phyloP scores from a whole-genome alignment of 1,140 invertebrate genomes.

The Pseudomyrmex gracilis region DNA sequence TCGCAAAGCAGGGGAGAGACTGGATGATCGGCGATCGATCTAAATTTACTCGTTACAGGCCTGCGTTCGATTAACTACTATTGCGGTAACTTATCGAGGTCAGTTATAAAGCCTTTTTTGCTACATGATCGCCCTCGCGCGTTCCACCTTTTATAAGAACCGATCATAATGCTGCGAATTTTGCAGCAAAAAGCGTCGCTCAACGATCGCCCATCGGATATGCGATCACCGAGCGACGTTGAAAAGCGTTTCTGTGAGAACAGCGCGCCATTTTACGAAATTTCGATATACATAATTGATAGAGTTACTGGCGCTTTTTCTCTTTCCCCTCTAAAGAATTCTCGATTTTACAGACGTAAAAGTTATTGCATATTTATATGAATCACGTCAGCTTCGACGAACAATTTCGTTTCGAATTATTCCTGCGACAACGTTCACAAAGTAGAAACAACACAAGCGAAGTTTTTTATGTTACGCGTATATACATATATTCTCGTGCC shows the following conservation, averaged over 20 bases:
- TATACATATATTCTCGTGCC: constrained; percentile 7
- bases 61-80: constrained; percentile 50
- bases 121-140: constrained; percentile 15
- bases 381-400: constrained; percentile 36
- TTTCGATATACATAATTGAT: background rate
- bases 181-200: constrained; percentile 24
- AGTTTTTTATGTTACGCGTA: constrained; percentile 16
- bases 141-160: constrained; percentile 49
- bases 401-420: constrained; percentile 30
- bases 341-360: too few relatives aligned
- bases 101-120: constrained; percentile 57
- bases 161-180: constrained; percentile 46
- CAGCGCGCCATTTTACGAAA: background rate
- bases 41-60: constrained; percentile 49
- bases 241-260: background rate
- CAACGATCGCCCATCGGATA: background rate
- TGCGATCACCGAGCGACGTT: constrained; percentile 4
- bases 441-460: background rate
- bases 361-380: background rate
- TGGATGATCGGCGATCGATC: constrained; percentile 35
- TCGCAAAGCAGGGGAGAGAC: constrained; percentile 12
- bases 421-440: constrained; percentile 33
- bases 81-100: constrained; percentile 49
- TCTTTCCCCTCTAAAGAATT: background rate
- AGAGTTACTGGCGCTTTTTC: background rate